phyloP scores from a whole-genome alignment of 2,888 invertebrate genomes.

The Nasonia oneida region DNA sequence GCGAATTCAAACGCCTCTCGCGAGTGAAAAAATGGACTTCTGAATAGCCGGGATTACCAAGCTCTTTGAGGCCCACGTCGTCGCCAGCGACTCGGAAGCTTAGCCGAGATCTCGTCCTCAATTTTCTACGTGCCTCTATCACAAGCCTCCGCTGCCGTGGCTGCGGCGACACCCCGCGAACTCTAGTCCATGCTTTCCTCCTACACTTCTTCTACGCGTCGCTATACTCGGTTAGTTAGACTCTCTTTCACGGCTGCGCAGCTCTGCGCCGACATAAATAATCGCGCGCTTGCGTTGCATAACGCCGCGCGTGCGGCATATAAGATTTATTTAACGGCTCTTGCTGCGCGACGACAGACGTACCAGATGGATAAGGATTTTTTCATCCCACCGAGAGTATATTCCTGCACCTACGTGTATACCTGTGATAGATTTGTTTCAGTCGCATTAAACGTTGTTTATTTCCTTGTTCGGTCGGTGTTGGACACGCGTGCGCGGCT shows the following conservation, averaged over 20 bases:
- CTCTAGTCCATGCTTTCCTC: neutral
- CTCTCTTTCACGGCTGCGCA: constrained; percentile 22
- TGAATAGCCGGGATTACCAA: constrained; percentile 14
- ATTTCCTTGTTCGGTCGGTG: constrained; percentile 27
- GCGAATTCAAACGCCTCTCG: neutral
- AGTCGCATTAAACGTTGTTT: constrained; percentile 50
- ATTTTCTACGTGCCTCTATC: constrained; percentile 42
- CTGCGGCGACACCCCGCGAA: neutral
- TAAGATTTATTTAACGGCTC: constrained; percentile 55
- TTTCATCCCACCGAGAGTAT: constrained; percentile 4
- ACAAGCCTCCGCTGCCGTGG: neutral
- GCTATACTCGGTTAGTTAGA: constrained; percentile 38
- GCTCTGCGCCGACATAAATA: constrained; percentile 38
- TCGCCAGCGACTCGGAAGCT: neutral
- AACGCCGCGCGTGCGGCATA: neutral
- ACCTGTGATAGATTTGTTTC: constrained; percentile 55
- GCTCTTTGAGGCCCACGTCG: neutral
- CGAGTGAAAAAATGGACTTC: neutral
- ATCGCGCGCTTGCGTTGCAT: constrained; percentile 35
- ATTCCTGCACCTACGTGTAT: neutral
- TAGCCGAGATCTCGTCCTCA: constrained; percentile 28
- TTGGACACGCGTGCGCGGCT: neutral
- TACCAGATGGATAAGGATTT: constrained; percentile 47
- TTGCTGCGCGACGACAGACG: constrained; percentile 46
- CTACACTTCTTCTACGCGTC: neutral